Evolutionary conservation across 2,888 invertebrate species (phyloP), one percentile per base, ranked within the genome.

Genomic region (Caenorhabditis parvicauda): DNA sequence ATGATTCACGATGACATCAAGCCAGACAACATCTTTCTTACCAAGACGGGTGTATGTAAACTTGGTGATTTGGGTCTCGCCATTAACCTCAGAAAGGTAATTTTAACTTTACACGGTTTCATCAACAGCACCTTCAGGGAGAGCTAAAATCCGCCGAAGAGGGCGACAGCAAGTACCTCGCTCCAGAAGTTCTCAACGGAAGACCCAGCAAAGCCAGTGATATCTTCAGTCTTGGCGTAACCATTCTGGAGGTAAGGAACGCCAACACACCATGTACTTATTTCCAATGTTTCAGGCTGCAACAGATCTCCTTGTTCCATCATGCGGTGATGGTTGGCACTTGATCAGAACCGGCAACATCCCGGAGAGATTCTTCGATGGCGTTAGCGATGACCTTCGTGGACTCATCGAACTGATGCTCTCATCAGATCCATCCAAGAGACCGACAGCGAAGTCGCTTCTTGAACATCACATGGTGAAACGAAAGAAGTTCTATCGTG

Each of bases 1-100:
- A 83, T 89, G 32, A 84, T 89, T 32, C 89, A 89, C 79, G 84
- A 89, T 82, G 89, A 89, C 82, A 87, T 90, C 35, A 89, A 90
- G 81, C 87, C 89, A 42, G 89, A 88, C 49, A 89, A 90, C 81
- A 88, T 90, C 47, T 86, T 89, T 74, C 85, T 89, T 54, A 85
- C 87, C 48, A 84, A 85, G 59, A 86, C 87, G 74, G 86, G 86
- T 24, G 78, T 84, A 17, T 89, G 87, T 80, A 89, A 90, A 81
- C 83, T 90, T 2, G 87, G 87, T 37, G 89, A 90, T 82, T 89
- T 90, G 82, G 89, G 89, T 12, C 83, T 89, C 14, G 86, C 89
- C 14, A 83, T 87, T 24, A 87, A 89, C 80, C 77, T 88, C 28
- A 85, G 86, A 53, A 76, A 70, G 41, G 76, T 73, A 37, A 49